phyloP scores from a whole-genome alignment of 2,888 invertebrate genomes.

The Elysia crispata region DNA sequence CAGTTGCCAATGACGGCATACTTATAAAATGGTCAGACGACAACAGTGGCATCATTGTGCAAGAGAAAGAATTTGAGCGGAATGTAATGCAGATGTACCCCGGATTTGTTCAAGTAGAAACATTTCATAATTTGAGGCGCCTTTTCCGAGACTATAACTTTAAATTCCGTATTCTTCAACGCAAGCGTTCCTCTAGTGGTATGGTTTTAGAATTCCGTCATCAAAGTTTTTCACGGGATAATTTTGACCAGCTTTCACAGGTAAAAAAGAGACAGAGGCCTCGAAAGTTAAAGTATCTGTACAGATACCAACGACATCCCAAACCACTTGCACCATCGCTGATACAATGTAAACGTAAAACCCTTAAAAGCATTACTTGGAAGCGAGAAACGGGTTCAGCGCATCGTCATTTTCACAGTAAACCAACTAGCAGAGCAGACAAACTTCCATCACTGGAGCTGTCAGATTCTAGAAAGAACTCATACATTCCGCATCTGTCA shows the following conservation, averaged over 20 bases:
- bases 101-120: constrained; percentile 71
- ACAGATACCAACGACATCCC: no score
- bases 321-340: constrained; percentile 29
- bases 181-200: constrained; percentile 27
- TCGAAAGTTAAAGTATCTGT: not conserved
- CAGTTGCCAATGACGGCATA: constrained; percentile 65
- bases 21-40: constrained; percentile 66
- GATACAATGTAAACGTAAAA: not conserved
- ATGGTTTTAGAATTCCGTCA: constrained; percentile 67
- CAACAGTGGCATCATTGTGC: constrained; percentile 61
- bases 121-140: constrained; percentile 71
- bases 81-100: constrained; percentile 70
- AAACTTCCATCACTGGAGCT: not conserved
- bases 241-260: constrained; percentile 57
- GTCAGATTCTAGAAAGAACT: not conserved
- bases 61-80: constrained; percentile 63
- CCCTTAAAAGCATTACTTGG: not conserved
- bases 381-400: not conserved
- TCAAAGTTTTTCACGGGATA: constrained; percentile 59
- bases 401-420: not conserved
- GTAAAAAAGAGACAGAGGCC: constrained; percentile 52
- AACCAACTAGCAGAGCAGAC: not conserved
- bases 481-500: no score
- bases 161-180: constrained; percentile 60
- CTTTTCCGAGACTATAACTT: constrained; percentile 74